These are phyloP conservation scores for Lordiphosa mommai DNA, from an alignment of 1,140 invertebrate species.

Conservation along the genomic window DNA sequence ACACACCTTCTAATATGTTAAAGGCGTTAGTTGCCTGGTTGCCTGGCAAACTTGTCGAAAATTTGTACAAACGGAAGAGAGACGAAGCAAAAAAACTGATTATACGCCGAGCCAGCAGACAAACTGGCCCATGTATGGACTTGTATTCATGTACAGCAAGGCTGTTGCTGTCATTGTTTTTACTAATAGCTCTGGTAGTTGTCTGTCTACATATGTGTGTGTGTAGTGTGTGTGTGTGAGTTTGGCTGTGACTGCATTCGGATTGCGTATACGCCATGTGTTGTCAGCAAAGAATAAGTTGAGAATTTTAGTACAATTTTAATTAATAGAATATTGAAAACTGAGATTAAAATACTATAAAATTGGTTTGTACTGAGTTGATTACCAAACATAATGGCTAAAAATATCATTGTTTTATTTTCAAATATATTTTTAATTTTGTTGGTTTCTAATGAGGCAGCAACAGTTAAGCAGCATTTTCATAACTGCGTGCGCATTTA, in stretches of 20 bases:
- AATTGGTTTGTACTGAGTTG: no score
- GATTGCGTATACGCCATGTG: conserved; percentile 58
- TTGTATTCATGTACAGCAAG: conserved; percentile 40
- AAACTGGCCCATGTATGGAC: conserved; percentile 35
- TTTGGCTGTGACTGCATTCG: conserved; percentile 47
- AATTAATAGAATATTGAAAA: no score
- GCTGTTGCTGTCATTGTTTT: conserved; percentile 55
- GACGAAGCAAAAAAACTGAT: conserved; percentile 3
- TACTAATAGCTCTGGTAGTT: conserved; percentile 53
- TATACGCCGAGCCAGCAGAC: conserved; percentile 18
- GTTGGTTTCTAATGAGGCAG: no score
- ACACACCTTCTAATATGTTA: conserved; percentile 38
- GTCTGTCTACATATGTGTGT: conserved; percentile 14
- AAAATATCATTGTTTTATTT: no score
- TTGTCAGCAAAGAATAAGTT: neutral
- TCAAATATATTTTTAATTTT: no score
- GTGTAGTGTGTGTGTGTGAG: conserved; percentile 15
- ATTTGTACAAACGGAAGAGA: conserved; percentile 34
- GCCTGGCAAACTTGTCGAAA: conserved; percentile 47
- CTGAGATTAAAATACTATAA: no score
- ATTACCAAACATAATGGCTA: no score
- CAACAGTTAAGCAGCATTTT: no score
- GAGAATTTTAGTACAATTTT: no score
- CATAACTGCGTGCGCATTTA: no score
- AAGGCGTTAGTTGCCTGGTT: conserved; percentile 25